Evolutionary conservation across 2,797 vertebrate genomes (phyloP).

Genomic region (Salmo trutta): DNA sequence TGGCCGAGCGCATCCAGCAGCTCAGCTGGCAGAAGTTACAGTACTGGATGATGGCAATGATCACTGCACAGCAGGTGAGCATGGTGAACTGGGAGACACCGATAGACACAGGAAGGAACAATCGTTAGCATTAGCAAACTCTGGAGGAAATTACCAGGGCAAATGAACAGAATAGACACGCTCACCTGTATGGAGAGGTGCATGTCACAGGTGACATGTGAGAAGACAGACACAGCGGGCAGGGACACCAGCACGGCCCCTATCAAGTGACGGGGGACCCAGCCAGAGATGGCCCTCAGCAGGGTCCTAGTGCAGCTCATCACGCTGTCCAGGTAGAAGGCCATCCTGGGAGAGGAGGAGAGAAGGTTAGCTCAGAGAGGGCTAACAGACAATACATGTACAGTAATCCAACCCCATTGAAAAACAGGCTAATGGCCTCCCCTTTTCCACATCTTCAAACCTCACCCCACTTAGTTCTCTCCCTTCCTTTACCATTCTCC

Average conservation of each 20-base stretch:
- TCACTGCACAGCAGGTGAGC: constrained; percentile 90
- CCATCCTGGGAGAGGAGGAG: constrained; percentile 79
- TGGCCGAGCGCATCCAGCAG: constrained; percentile 94
- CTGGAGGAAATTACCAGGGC: not conserved
- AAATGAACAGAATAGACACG: not conserved
- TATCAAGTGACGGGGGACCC: constrained; percentile 88
- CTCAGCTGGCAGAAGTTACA: constrained; percentile 99
- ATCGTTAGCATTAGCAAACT: not conserved
- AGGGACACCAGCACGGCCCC: constrained; percentile 91
- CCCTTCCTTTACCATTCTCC: not conserved
- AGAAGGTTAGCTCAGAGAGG: not conserved
- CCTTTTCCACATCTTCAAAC: not conserved
- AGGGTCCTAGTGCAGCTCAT: constrained; percentile 83
- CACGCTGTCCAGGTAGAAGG: constrained; percentile 88
- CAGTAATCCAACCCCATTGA: no score
- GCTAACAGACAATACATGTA: no score
- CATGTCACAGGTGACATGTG: constrained; percentile 87
- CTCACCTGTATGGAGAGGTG: constrained; percentile 85
- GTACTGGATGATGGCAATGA: constrained; percentile 93
- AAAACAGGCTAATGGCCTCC: no score
- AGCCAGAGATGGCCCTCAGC: constrained; percentile 85
- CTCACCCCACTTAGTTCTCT: not conserved
- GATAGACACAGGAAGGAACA: constrained; percentile 4
- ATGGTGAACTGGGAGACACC: constrained; percentile 79
- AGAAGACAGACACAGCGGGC: constrained; percentile 87